phyloP scores from a whole-genome alignment of 2,888 invertebrate species.

The Baronia brevicornis region DNA sequence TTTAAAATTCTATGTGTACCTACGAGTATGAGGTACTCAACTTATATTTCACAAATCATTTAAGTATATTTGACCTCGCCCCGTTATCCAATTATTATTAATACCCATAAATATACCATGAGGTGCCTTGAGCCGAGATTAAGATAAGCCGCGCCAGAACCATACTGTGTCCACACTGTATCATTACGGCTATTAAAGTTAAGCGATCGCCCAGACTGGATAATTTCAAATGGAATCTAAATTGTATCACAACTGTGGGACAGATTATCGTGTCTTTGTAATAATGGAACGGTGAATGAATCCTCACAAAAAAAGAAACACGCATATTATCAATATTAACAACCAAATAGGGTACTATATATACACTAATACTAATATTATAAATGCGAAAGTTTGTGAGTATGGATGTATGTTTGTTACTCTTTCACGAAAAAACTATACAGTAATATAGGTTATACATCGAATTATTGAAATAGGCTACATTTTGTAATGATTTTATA shows the following conservation, averaged over 20 bases:
- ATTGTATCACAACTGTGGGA: conserved; percentile 62
- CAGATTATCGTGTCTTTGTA: too few relatives aligned
- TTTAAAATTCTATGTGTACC: conserved; percentile 15
- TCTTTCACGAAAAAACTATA: too few relatives aligned
- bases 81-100: conserved; percentile 67
- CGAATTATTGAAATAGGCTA: too few relatives aligned
- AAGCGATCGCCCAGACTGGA: conserved; percentile 38
- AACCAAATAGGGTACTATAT: too few relatives aligned
- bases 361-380: too few relatives aligned
- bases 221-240: conserved; percentile 56
- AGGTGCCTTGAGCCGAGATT: conserved; percentile 63
- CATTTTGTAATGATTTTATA: too few relatives aligned
- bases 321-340: too few relatives aligned
- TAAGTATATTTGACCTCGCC: conserved; percentile 57
- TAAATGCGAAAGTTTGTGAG: too few relatives aligned
- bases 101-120: conserved; percentile 51
- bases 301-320: too few relatives aligned
- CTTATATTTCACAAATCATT: too few relatives aligned
- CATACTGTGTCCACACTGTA: conserved; percentile 47
- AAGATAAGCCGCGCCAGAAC: conserved; percentile 46
- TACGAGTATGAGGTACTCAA: conserved; percentile 39
- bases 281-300: conserved; percentile 42
- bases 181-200: conserved; percentile 57
- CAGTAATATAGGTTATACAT: too few relatives aligned
- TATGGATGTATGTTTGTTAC: too few relatives aligned